Evolutionary conservation across 2,113 vertebrate genomes (phyloP), one percentile per base, ranked within the genome.

Genomic region (Ahaetulla prasina): DNA sequence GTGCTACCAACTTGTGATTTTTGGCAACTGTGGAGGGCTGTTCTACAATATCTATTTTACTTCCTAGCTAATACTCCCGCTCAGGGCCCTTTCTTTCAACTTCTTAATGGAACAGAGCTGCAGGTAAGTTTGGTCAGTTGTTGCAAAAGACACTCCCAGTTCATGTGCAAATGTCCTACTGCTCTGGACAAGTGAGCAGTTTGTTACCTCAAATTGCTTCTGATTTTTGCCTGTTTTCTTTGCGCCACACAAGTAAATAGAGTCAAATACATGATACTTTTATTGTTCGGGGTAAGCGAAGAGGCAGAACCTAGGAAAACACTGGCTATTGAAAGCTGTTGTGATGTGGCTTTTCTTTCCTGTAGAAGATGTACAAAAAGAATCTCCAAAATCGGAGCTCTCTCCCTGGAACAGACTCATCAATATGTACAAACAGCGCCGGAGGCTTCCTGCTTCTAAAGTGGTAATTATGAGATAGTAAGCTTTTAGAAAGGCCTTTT

Each of bases 401-500:
- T 86, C 94, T 16, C 94, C 57, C 7, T 96, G 96, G 96, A 96
- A 92, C 88, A n/a, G 25, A 54, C 89, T 96, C 85, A 91, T 96
- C 89, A 90, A 11, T 49, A n/a, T 93, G 53, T 94, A 92, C 95
- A 96, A 94, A 85, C 94, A 94, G 39, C 85, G 57, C 23, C 11
- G 60, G 93, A 94, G 94, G 35, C 92, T 92, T 0, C 57, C 84
- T 74, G 0, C 54, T 91, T 49, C 93, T 92, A 93, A 97, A 95
- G 95, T 96, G 63, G 93, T 94, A 94, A 90, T 52, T 87, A 88
- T 80, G 47, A n/a, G 55, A 86, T 20, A 87, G 86, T 27, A 45
- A n/a, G 47, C 55, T 3, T 0, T 49, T 22, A 54, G 22, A 55
- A 7, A 0, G 11, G 3, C 8, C 12, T 88, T 84, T 80, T 50